A percentile compares a stretch with the other conserved stretches of the same genome.
Evolutionary conservation across 2,888 invertebrate genomes (phyloP).

Genomic region (Caenorhabditis sp.): DNA sequence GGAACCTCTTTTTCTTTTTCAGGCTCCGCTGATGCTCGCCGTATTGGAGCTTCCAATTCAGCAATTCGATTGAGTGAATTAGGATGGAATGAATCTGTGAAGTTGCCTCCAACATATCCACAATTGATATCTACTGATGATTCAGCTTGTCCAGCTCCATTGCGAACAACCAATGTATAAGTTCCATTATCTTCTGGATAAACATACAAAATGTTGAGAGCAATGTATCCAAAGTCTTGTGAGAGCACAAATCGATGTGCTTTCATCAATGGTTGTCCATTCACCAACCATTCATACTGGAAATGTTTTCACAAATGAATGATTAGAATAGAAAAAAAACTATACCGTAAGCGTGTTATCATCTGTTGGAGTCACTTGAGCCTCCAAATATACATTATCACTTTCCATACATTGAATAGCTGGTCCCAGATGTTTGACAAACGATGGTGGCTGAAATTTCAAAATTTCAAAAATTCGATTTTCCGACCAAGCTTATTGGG

Average conservation of each 20-base stretch:
- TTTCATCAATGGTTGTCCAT: constrained; percentile 82
- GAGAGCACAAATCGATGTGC: constrained; percentile 78
- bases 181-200: constrained; percentile 95
- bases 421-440: constrained; percentile 63
- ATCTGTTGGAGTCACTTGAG: constrained; percentile 73
- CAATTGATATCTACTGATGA: constrained; percentile 79
- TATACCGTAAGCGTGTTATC: constrained; percentile 70
- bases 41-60: constrained; percentile 78
- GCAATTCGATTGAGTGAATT: constrained; percentile 90
- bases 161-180: constrained; percentile 79
- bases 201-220: constrained; percentile 91
- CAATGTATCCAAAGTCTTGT: constrained; percentile 95
- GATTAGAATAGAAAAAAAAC: background rate
- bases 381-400: constrained; percentile 73
- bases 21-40: constrained; percentile 79
- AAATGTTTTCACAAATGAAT: constrained; percentile 69
- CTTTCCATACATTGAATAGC: constrained; percentile 71
- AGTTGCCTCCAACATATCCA: constrained; percentile 69
- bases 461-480: background rate
- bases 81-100: constrained; percentile 90
- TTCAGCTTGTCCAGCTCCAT: constrained; percentile 90
- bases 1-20: constrained; percentile 84
- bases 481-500: too few species aligned
- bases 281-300: constrained; percentile 92
- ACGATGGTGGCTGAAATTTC: constrained; percentile 55